Evolutionary conservation across 2,113 vertebrate genomes (phyloP).

Genomic region (Vulpes lagopus): DNA sequence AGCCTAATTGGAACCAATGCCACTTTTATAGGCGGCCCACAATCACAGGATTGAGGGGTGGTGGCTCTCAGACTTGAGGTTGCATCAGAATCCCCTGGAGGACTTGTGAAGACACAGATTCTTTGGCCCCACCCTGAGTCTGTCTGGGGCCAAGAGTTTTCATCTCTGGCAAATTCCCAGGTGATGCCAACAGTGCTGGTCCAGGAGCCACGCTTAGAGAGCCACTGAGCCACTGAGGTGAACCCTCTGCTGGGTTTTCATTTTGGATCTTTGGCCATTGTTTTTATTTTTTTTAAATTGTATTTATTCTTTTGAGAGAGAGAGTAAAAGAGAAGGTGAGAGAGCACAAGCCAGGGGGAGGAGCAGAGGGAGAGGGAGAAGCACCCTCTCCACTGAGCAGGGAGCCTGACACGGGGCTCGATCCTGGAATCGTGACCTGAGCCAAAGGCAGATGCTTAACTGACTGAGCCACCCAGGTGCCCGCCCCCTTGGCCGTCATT

Average conservation of each 20-base stretch:
- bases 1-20: not conserved
- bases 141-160: not conserved
- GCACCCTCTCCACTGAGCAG: too few species aligned
- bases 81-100: not conserved
- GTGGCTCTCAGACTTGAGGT: not conserved
- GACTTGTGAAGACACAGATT: not conserved
- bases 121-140: not conserved
- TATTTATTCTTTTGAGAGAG: too few species aligned
- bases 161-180: not conserved
- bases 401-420: too few species aligned
- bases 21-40: not conserved
- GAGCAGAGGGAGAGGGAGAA: too few species aligned
- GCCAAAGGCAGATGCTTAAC: too few species aligned
- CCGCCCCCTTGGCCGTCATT: not conserved
- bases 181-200: not conserved
- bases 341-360: too few species aligned
- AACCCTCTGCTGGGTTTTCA: not conserved
- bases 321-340: too few species aligned
- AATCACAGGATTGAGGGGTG: not conserved
- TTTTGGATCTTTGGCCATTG: not conserved
- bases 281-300: not conserved
- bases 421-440: too few species aligned
- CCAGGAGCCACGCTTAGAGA: not conserved
- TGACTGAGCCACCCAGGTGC: too few species aligned
- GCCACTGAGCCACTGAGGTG: not conserved